phyloP scores from a whole-genome alignment of 2,113 vertebrate species.

The Erythrolamprus reginae region DNA sequence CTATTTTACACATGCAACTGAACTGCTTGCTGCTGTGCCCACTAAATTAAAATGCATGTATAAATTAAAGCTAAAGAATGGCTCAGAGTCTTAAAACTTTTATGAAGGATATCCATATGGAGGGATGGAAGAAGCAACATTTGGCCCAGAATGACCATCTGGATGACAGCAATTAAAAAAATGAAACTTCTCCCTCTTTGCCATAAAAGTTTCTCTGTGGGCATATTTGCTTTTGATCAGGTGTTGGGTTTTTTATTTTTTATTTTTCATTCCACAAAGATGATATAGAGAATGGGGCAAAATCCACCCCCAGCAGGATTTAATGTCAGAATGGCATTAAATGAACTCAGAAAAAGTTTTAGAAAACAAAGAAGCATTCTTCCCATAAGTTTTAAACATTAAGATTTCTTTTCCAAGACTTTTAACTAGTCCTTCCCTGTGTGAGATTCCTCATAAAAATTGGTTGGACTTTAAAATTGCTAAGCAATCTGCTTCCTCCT shows the following conservation, averaged over 20 bases:
- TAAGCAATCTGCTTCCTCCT: not conserved
- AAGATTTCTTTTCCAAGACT: not conserved
- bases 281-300: not conserved
- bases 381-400: not conserved
- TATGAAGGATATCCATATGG: not conserved
- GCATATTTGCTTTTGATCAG: not conserved
- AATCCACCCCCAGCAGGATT: not conserved
- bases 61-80: not conserved
- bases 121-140: not conserved
- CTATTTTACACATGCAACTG: not conserved
- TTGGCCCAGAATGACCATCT: not conserved
- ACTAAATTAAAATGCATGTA: not conserved
- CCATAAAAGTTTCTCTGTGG: not conserved
- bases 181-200: not conserved
- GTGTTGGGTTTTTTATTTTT: too few species aligned
- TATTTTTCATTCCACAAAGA: not conserved
- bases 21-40: not conserved
- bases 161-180: not conserved
- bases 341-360: not conserved
- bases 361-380: not conserved
- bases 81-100: not conserved
- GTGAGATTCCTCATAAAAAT: not conserved
- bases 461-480: not conserved
- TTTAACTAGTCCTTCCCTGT: not conserved
- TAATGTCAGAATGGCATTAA: not conserved